These are phyloP conservation scores for Synodontis membranacea DNA, from an alignment of 2,113 vertebrate genomes.

Conservation along the genomic window DNA sequence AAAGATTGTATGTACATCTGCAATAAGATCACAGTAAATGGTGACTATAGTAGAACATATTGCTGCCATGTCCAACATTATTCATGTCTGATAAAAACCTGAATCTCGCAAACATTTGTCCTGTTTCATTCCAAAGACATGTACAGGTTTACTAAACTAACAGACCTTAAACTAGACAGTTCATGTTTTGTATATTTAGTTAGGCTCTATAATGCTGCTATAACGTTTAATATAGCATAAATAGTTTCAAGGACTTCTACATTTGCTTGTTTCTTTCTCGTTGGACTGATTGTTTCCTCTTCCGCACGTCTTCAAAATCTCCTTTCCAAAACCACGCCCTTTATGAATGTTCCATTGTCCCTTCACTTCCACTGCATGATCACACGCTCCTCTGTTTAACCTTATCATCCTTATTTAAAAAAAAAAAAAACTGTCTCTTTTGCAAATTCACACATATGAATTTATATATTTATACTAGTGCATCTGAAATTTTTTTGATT, in stretches of 20 bases:
- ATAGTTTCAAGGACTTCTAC: not conserved
- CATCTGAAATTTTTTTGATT: too few species aligned
- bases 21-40: constrained; percentile 62
- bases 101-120: not conserved
- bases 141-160: not conserved
- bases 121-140: not conserved
- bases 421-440: not conserved
- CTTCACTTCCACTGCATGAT: not conserved
- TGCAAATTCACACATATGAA: not conserved
- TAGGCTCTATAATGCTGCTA: not conserved
- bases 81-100: constrained; percentile 11
- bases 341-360: not conserved
- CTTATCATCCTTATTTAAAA: not conserved
- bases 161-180: not conserved
- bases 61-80: constrained; percentile 57
- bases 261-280: not conserved
- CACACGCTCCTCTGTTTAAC: too few species aligned
- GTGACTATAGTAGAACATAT: constrained; percentile 60
- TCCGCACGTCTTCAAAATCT: not conserved
- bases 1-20: constrained; percentile 73
- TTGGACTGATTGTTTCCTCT: not conserved
- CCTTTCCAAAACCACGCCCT: not conserved
- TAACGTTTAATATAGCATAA: not conserved
- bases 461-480: not conserved
- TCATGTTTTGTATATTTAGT: not conserved